Conservation (phyloP, 1,140 invertebrate genomes). For the Ridgeia piscesae region DNA sequence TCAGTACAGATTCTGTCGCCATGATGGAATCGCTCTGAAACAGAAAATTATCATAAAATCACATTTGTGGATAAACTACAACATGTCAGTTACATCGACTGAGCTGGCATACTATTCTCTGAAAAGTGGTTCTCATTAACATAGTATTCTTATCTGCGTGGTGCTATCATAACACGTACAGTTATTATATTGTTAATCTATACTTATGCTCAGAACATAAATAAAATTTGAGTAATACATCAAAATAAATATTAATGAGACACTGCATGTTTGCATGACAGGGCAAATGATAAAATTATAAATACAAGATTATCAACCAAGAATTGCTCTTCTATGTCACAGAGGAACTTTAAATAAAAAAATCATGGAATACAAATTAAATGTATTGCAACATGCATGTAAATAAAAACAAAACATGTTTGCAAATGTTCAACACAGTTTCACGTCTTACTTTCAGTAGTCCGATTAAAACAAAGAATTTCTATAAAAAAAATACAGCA, state of each 20-base stretch:
- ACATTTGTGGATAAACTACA: neutral
- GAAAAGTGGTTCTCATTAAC: neutral
- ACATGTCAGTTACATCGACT: neutral
- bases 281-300: neutral
- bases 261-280: neutral
- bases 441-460: neutral
- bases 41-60: neutral
- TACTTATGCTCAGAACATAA: neutral
- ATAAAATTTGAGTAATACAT: neutral
- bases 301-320: neutral
- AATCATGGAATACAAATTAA: neutral
- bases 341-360: neutral
- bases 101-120: neutral
- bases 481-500: neutral
- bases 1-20: conserved; percentile 11
- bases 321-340: neutral
- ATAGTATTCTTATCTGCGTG: too few relatives aligned
- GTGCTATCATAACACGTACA: too few relatives aligned
- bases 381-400: neutral
- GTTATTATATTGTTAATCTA: too few relatives aligned
- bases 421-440: neutral
- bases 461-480: neutral
- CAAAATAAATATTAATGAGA: neutral
- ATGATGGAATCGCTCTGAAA: conserved; percentile 11
- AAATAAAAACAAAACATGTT: neutral